Conservation (phyloP, 2,888 invertebrate genomes). For the Phytoseiulus persimilis region DNA sequence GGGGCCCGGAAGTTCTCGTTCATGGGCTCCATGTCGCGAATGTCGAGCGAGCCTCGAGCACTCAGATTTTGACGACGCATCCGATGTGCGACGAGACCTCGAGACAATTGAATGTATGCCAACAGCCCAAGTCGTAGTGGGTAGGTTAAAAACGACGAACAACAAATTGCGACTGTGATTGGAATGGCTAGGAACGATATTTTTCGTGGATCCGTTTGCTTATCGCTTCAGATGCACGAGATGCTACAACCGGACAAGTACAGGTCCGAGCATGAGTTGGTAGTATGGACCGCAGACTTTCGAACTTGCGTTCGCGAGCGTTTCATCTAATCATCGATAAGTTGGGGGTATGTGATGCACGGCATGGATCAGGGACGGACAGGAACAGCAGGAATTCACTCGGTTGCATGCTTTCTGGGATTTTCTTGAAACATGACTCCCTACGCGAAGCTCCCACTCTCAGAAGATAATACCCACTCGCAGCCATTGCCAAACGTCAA, state of each 20-base stretch:
- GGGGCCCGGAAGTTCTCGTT: neutral
- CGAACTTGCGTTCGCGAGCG: neutral
- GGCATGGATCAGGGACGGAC: neutral
- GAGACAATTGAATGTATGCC: neutral
- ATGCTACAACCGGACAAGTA: neutral
- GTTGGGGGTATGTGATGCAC: neutral
- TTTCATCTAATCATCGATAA: neutral
- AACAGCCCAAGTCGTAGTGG: neutral
- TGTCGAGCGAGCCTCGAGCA: neutral
- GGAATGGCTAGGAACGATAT: neutral
- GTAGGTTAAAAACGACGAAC: neutral
- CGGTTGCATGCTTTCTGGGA: neutral
- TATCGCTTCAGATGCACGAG: neutral
- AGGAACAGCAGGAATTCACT: neutral
- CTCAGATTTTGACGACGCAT: neutral
- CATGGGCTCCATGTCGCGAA: neutral
- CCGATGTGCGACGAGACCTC: neutral
- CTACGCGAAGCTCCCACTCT: conserved; percentile 5
- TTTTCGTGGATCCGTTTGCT: neutral
- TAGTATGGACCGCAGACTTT: no score
- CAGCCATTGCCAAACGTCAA: neutral
- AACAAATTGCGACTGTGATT: neutral
- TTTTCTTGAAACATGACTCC: neutral
- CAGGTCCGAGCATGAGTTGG: neutral
- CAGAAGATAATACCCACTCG: neutral